phyloP scores from a whole-genome alignment of 2,888 invertebrate species.

The Cataglyphis cursor region DNA sequence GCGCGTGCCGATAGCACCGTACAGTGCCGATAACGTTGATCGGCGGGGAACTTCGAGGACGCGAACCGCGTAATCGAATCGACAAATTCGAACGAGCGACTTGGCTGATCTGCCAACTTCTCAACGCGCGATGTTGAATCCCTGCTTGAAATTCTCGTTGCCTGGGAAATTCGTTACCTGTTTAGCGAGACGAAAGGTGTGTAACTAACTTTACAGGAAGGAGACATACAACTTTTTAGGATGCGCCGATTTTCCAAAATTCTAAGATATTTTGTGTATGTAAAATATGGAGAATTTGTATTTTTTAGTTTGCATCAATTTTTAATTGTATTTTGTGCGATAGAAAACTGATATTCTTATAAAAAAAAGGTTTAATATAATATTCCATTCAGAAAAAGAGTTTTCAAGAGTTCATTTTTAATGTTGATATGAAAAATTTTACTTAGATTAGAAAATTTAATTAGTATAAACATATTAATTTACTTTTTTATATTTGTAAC shows the following conservation, averaged over 20 bases:
- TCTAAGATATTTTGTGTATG: not conserved
- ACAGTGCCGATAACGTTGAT: conserved; percentile 62
- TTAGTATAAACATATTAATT: not conserved
- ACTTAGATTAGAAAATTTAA: not conserved
- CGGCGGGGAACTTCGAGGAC: conserved; percentile 48
- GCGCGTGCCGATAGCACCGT: conserved; percentile 57
- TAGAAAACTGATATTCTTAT: not conserved
- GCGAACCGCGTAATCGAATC: conserved; percentile 67
- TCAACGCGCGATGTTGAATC: conserved; percentile 40
- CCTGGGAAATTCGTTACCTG: conserved; percentile 22
- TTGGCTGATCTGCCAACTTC: conserved; percentile 46
- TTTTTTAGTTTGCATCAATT: not conserved
- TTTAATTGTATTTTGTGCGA: not conserved
- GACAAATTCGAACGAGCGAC: conserved; percentile 52
- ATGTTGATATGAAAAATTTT: not conserved
- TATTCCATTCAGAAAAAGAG: not conserved
- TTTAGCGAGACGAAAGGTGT: conserved; percentile 23
- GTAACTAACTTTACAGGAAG: not conserved
- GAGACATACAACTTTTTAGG: not conserved
- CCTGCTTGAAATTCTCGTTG: conserved; percentile 25
- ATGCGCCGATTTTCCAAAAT: not conserved
- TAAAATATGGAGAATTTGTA: not conserved
- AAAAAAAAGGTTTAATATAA: not conserved
- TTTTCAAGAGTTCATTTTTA: not conserved
- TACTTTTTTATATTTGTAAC: not conserved